These are phyloP conservation scores for Suricata suricatta DNA, from an alignment of 2,113 vertebrate species.

Conservation along the genomic window DNA sequence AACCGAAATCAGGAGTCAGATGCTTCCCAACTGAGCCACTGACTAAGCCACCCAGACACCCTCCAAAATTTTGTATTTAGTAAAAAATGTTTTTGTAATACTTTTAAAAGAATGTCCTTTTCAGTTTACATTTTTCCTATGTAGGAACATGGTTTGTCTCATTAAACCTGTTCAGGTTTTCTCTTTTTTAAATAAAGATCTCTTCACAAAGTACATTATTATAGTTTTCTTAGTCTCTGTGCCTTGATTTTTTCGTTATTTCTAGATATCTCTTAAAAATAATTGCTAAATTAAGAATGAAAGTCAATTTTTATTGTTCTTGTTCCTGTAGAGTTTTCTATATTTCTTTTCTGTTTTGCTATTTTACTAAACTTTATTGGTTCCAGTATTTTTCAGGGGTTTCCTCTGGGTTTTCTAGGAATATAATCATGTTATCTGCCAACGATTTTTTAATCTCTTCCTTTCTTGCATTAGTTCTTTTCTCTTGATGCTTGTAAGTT, in stretches of 20 bases:
- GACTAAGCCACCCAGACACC: too few relatives aligned
- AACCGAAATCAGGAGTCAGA: too few relatives aligned
- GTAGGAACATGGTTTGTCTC: background rate
- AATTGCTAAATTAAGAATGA: conserved; percentile 33
- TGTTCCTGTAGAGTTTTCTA: background rate
- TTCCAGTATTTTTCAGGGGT: background rate
- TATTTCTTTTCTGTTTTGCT: conserved; percentile 4
- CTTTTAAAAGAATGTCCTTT: background rate
- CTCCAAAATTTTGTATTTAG: too few relatives aligned
- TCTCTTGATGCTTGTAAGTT: conserved; percentile 32
- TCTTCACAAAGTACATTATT: background rate
- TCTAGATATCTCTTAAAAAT: background rate
- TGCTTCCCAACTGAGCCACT: too few relatives aligned
- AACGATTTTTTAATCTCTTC: background rate
- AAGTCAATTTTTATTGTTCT: background rate
- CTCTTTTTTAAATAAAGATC: background rate
- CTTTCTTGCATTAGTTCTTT: background rate
- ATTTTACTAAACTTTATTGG: background rate
- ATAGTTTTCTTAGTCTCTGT: background rate
- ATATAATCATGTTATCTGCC: background rate
- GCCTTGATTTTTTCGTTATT: background rate
- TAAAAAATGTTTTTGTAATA: too few relatives aligned
- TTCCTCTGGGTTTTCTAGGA: conserved; percentile 31
- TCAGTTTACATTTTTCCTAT: background rate
- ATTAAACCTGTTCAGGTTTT: background rate